A percentile compares a stretch with the other conserved stretches of the same genome.
These are phyloP conservation scores for Rhynchotus rufescens DNA, from an alignment of 2,797 vertebrate genomes.

Conservation along the genomic window DNA sequence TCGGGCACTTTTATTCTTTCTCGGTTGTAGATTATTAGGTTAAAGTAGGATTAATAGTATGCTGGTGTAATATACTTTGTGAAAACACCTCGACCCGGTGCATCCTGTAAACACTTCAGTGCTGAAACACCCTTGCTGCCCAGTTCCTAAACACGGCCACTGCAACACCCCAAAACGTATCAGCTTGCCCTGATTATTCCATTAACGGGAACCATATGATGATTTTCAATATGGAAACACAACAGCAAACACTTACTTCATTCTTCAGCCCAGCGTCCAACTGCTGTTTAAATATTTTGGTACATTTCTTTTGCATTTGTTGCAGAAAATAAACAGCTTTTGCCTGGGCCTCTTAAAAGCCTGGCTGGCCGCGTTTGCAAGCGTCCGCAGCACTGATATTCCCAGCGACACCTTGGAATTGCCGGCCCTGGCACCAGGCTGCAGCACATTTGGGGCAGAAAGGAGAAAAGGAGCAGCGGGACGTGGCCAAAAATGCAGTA, in stretches of 20 bases:
- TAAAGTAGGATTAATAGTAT: background rate
- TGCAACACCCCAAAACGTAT: background rate
- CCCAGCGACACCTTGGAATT: background rate
- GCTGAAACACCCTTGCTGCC: background rate
- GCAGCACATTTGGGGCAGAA: background rate
- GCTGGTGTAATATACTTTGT: background rate
- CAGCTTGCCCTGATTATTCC: background rate
- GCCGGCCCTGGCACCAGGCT: background rate
- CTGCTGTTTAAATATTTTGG: background rate
- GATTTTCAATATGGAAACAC: background rate
- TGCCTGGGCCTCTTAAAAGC: background rate
- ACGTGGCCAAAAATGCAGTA: background rate
- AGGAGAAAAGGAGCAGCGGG: background rate
- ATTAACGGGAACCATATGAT: background rate
- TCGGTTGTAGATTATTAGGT: background rate
- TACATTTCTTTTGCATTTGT: background rate
- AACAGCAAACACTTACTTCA: background rate
- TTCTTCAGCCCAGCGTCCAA: background rate
- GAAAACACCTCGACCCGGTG: background rate
- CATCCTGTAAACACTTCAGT: background rate
- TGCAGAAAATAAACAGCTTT: background rate
- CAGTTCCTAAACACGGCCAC: background rate
- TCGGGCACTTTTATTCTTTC: background rate
- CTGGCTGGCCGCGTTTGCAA: background rate
- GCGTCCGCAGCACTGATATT: background rate